Percentiles rank a stretch among this genome's conserved stretches.
phyloP scores from a whole-genome alignment of 2,888 invertebrate species.

The Drosophila fungiperda region DNA sequence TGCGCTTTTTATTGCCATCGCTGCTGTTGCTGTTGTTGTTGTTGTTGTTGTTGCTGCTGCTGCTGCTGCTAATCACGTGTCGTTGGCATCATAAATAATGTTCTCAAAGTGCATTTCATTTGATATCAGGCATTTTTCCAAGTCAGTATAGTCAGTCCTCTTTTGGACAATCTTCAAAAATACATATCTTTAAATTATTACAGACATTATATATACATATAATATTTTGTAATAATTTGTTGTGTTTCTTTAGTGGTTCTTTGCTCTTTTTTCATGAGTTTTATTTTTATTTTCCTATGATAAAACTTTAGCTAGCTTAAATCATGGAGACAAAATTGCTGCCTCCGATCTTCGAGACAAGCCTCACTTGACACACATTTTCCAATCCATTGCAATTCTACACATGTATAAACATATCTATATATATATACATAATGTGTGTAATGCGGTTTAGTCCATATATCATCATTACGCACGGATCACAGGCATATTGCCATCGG shows the following conservation, averaged over 20 bases:
- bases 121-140: not conserved
- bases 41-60: constrained; percentile 1
- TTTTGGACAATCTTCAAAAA: too few relatives aligned
- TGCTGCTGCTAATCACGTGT: constrained; percentile 32
- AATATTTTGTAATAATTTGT: not conserved
- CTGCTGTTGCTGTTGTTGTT: not conserved
- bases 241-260: not conserved
- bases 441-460: constrained; percentile 19
- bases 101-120: not conserved
- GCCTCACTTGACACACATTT: constrained; percentile 37
- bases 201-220: too few relatives aligned
- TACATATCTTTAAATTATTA: too few relatives aligned
- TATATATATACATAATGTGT: not conserved
- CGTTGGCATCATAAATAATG: constrained; percentile 29
- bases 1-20: constrained; percentile 10
- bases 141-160: too few relatives aligned
- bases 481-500: constrained; percentile 12
- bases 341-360: constrained; percentile 3
- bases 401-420: not conserved
- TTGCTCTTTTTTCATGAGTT: not conserved
- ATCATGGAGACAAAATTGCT: not conserved
- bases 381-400: constrained; percentile 12
- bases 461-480: constrained; percentile 33
- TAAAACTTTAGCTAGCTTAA: not conserved
- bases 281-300: not conserved